Base-by-base conservation (phyloP, 2,888 invertebrate species). In the Girardia tigrina region DNA sequence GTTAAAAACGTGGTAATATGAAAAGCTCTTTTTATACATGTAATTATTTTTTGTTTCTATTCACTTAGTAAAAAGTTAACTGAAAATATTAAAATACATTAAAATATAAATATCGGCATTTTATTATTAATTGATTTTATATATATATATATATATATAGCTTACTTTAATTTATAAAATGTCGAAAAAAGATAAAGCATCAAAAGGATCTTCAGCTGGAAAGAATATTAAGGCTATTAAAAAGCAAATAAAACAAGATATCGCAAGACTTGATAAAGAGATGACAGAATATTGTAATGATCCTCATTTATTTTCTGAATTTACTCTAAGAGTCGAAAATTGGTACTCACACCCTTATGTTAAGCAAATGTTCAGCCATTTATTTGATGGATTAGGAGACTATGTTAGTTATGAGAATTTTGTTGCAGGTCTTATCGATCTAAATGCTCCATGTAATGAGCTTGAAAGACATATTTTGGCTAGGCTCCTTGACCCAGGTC, bases 181-280 rank as follows among this genome's bases (percentile, higher is more conserved):
- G n/a, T n/a, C n/a, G n/a, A n/a, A n/a, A n/a, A n/a, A n/a, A n/a
- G n/a, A n/a, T n/a, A n/a, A n/a, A n/a, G n/a, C n/a, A n/a, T n/a
- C n/a, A n/a, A n/a, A n/a, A n/a, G n/a, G n/a, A n/a, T n/a, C n/a
- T n/a, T n/a, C n/a, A n/a, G n/a, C n/a, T n/a, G n/a, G n/a, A n/a
- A n/a, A n/a, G n/a, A 73, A 83, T 83, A 75, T 83, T 82, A 42
- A 83, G 83, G 76, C 83, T 81, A 74, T 83, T 81, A 71, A 83
- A 82, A 36, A 36, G 16, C 36, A 36, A 36, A 36, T 36, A 36
- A 36, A 36, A 36, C 36, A 36, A 36, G 36, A 36, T 12, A 36
- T 36, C 36, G 36, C 36, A 12, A 36, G 16, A 36, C 36, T 36
- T 36, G 36, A 36, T 36, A 36, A 36, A 36, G 36, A 36, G 16